Evolutionary conservation across 1,140 invertebrate species (phyloP).

Genomic region (Cherax destructor): DNA sequence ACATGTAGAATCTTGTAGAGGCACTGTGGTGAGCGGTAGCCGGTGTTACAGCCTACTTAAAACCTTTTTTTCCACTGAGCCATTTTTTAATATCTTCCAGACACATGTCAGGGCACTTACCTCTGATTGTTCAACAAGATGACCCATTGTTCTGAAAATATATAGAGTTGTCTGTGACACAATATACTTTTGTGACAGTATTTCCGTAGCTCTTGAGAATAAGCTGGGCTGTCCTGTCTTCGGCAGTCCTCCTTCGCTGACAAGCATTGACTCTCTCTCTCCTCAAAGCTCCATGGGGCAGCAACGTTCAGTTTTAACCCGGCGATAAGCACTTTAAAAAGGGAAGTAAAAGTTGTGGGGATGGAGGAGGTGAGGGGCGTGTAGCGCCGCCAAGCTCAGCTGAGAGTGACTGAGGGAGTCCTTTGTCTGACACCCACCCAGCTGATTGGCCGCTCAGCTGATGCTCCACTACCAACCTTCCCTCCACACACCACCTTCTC

Average conservation of each 20-base stretch:
- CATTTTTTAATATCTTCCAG: neutral
- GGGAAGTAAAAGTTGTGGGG: neutral
- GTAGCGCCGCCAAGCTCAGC: constrained; percentile 30
- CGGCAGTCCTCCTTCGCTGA: neutral
- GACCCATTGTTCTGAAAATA: constrained; percentile 23
- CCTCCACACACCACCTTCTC: neutral
- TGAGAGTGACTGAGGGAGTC: constrained; percentile 49
- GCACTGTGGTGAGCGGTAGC: neutral
- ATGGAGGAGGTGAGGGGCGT: neutral
- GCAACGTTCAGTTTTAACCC: neutral
- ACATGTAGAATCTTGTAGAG: no score
- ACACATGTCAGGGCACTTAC: neutral
- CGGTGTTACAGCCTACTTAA: neutral
- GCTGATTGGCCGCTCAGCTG: constrained; percentile 57
- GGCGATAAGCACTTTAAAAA: no score
- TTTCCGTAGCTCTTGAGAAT: neutral
- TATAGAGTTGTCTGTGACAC: neutral
- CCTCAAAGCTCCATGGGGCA: neutral
- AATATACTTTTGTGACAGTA: neutral
- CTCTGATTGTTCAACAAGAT: constrained; percentile 51
- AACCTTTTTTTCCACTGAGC: no score
- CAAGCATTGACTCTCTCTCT: constrained; percentile 6
- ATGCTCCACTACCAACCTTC: constrained; percentile 29
- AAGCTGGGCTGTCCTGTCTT: neutral
- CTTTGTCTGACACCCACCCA: constrained; percentile 60